These are phyloP conservation scores for Amorpha juglandis DNA, from an alignment of 2,888 invertebrate genomes.

Conservation along the genomic window DNA sequence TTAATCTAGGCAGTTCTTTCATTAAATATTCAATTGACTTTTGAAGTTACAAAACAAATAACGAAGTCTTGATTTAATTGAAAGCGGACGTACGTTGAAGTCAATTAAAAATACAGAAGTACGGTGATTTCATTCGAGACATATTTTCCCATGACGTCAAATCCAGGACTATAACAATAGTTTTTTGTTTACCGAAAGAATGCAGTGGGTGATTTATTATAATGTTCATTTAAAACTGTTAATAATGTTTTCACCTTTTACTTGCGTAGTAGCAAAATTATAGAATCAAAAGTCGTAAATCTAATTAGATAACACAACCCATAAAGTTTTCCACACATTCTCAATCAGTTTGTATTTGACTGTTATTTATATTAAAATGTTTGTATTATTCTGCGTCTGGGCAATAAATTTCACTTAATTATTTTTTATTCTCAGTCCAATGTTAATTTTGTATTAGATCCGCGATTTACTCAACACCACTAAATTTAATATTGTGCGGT, in stretches of 20 bases:
- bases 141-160: too few relatives aligned
- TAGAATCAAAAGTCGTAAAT: conserved; percentile 38
- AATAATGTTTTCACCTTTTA: conserved; percentile 23
- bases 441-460: conserved; percentile 27
- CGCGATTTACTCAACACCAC: conserved; percentile 11
- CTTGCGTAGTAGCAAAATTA: conserved; percentile 32
- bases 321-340: conserved; percentile 47
- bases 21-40: background rate
- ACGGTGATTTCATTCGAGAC: too few relatives aligned
- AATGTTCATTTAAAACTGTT: background rate
- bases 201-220: conserved; percentile 1
- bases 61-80: background rate
- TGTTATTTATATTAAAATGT: conserved; percentile 48
- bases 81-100: background rate
- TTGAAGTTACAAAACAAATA: background rate
- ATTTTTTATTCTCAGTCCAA: conserved; percentile 29
- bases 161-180: background rate
- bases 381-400: conserved; percentile 40
- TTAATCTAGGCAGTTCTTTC: background rate
- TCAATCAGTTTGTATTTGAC: conserved; percentile 45
- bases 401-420: conserved; percentile 34
- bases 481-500: conserved; percentile 21
- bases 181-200: background rate
- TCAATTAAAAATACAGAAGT: background rate
- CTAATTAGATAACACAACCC: conserved; percentile 41